Base-by-base conservation (phyloP, 2,113 vertebrate species). In the Cygnus atratus region DNA sequence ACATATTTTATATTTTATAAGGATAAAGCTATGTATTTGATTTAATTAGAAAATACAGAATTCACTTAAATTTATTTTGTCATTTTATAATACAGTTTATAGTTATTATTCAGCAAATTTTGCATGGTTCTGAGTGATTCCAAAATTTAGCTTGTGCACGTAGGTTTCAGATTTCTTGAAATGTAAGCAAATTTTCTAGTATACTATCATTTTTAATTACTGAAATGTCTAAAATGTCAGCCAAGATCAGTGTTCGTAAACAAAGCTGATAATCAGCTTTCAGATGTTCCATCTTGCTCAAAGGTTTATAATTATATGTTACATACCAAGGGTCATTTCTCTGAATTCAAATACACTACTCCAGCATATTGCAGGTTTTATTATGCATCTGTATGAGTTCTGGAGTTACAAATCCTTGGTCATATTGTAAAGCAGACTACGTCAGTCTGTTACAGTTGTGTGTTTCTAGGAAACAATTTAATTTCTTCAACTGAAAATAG, bases 401-500 rank as follows among this genome's bases (percentile, higher is more conserved):
- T 66, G 65, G 14, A 50, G 11, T 71, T 87, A 44, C 41, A 77
- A 91, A 62, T 65, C 37, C 2, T 54, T 68, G 20, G 5, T 35
- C 24, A 18, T 37, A 44, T 50, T 62, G 35, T 50, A 18, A 84
- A 90, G 21, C 6, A 87, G 52, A 44, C 21, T 75, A 24, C 3
- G 3, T 3, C 15, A 43, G 39, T 44, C 26, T 55, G 10, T 72
- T 83, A 48, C 17, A 78, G 25, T 50, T 26, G 33, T 16, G 4
- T 50, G 22, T 68, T 94, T 85, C 66, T 37, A 76, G 62, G 43
- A 72, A 90, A 87, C 83, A 0, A 55, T 65, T 39, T 87, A 4
- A 46, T 79, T 87, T 72, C 39, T 50, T 79, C 66, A 65, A 83
- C 54, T 68, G 35, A 79, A 85, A 94, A 85, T n/a, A 61, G 9